Conservation (phyloP, 1,140 invertebrate genomes). For the Trissolcus basalis region DNA sequence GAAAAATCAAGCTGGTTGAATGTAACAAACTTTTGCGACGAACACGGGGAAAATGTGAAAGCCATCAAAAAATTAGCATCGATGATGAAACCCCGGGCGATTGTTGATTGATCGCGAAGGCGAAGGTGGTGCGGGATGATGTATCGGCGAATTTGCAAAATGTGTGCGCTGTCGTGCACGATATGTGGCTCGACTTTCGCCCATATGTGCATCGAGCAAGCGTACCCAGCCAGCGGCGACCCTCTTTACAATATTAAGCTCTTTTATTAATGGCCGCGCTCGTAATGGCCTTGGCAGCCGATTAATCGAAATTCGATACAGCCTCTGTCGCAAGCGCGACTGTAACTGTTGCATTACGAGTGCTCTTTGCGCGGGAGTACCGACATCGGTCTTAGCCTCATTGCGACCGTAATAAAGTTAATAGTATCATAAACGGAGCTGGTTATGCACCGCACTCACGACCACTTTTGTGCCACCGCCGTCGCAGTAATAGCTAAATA, state of each 20-base stretch:
- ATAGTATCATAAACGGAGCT: constrained; percentile 68
- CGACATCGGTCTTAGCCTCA: constrained; percentile 51
- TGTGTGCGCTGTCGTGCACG: constrained; percentile 51
- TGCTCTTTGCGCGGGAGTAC: constrained; percentile 33
- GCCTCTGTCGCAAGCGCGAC: constrained; percentile 40
- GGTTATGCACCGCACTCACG: constrained; percentile 57
- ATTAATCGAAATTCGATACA: constrained; percentile 75
- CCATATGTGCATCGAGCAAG: constrained; percentile 55
- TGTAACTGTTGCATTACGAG: constrained; percentile 46
- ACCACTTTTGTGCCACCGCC: constrained; percentile 59
- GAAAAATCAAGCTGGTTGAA: no score
- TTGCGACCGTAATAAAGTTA: constrained; percentile 64
- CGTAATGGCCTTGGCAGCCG: constrained; percentile 67
- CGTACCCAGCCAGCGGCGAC: constrained; percentile 27
- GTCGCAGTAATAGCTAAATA: constrained; percentile 42
- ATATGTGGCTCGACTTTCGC: constrained; percentile 56
- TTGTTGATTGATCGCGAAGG: constrained; percentile 52
- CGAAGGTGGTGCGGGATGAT: constrained; percentile 46
- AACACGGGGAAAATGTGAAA: background rate
- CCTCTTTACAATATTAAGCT: constrained; percentile 69
- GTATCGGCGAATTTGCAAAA: constrained; percentile 57
- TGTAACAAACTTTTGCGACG: background rate
- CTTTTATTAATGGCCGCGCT: constrained; percentile 71
- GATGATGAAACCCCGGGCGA: constrained; percentile 10
- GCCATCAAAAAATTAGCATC: constrained; percentile 2